Conservation (phyloP, 1,140 invertebrate species). For the Centruroides sculpturatus region DNA sequence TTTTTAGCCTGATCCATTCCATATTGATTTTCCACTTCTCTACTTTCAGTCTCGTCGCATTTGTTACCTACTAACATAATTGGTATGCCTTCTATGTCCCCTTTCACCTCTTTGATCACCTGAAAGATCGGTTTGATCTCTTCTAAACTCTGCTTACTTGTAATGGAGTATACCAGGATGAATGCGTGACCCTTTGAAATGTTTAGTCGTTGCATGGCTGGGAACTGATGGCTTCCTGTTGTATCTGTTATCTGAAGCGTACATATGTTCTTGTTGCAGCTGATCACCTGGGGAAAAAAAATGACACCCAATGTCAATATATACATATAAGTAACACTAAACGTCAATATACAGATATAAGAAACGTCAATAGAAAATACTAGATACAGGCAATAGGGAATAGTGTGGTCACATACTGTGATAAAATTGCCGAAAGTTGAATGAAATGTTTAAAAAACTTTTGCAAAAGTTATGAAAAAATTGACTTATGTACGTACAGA, state of each 20-base stretch:
- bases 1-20: conserved; percentile 68
- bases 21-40: conserved; percentile 62
- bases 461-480: no score
- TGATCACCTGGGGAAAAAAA: conserved; percentile 65
- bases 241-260: conserved; percentile 99
- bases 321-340: no score
- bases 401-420: no score
- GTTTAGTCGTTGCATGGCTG: conserved; percentile 96
- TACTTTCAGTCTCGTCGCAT: conserved; percentile 78
- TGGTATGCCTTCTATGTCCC: conserved; percentile 52
- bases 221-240: conserved; percentile 97
- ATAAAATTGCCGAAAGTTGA: no score
- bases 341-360: no score
- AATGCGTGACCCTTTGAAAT: conserved; percentile 95
- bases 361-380: no score
- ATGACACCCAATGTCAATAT: no score
- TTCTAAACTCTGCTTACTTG: conserved; percentile 86
- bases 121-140: conserved; percentile 91
- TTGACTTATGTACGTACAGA: no score
- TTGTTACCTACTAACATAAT: conserved; percentile 93
- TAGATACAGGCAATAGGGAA: no score
- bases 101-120: conserved; percentile 58
- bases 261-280: conserved; percentile 99
- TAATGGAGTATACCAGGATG: conserved; percentile 83
- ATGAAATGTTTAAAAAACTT: no score